These are phyloP conservation scores for Drosophila fuyamai DNA, from an alignment of 1,140 invertebrate species.

Conservation along the genomic window DNA sequence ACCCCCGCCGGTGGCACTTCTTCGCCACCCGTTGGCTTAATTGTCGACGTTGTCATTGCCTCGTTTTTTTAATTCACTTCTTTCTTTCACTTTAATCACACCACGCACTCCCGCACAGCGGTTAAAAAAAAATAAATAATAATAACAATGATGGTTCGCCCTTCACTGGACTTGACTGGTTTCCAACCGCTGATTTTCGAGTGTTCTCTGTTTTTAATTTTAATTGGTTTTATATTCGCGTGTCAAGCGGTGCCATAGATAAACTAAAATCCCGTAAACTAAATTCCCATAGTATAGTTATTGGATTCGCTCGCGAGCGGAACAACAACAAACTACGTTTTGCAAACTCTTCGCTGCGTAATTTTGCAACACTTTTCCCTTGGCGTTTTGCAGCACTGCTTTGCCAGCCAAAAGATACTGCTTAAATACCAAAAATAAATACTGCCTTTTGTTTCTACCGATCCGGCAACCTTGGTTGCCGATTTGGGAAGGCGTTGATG, in stretches of 20 bases:
- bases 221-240: background rate
- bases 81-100: slow-evolving; percentile 17
- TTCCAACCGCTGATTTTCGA: background rate
- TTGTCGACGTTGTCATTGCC: slow-evolving; percentile 66
- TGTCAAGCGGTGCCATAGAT: background rate
- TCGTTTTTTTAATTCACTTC: background rate
- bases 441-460: background rate
- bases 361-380: background rate
- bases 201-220: background rate
- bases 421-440: background rate
- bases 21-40: slow-evolving; percentile 36
- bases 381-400: background rate
- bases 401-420: background rate
- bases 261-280: background rate
- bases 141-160: background rate
- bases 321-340: slow-evolving; percentile 6
- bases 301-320: background rate
- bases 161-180: background rate
- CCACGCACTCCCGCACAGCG: slow-evolving; percentile 33
- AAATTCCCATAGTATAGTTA: slow-evolving; percentile 9
- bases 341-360: slow-evolving; percentile 6
- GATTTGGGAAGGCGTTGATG: background rate
- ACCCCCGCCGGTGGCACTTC: slow-evolving; percentile 15
- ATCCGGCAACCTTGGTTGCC: background rate
- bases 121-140: slow-evolving; percentile 23